These are phyloP conservation scores for Alethe castanea DNA, from an alignment of 2,113 vertebrate species.

Conservation along the genomic window DNA sequence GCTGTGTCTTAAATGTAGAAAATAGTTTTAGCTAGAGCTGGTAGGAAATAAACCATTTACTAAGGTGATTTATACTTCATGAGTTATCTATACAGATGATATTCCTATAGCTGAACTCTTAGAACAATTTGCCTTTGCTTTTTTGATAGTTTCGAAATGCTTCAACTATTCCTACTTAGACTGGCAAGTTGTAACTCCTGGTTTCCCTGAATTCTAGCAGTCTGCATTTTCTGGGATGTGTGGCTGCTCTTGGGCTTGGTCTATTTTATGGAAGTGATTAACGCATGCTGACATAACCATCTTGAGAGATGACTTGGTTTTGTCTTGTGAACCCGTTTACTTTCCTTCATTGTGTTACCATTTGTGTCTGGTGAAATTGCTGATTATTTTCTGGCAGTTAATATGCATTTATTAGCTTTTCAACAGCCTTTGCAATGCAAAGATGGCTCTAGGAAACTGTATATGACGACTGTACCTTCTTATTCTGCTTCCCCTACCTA, in stretches of 20 bases:
- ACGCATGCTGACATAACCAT: not conserved
- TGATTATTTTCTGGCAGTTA: not conserved
- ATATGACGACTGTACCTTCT: not conserved
- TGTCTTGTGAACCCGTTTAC: accelerated
- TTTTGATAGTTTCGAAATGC: not conserved
- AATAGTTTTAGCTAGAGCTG: not conserved
- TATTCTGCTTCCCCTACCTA: not conserved
- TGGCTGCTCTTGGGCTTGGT: not conserved
- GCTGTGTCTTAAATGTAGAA: not conserved
- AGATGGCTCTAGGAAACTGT: not conserved
- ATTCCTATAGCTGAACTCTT: not conserved
- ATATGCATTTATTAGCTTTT: not conserved
- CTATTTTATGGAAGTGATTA: not conserved
- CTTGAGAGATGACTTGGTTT: not conserved
- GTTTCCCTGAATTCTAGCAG: not conserved
- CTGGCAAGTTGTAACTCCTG: not conserved
- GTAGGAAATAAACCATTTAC: not conserved
- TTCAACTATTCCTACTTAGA: not conserved
- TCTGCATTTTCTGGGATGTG: not conserved
- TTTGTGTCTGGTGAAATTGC: not conserved
- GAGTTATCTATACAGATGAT: not conserved
- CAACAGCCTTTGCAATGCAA: not conserved
- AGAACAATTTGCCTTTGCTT: not conserved
- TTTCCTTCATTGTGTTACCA: not conserved
- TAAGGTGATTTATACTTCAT: not conserved